A percentile compares a stretch with the other conserved stretches of the same genome.
phyloP scores from a whole-genome alignment of 2,888 invertebrate species.

The Anaspis maculata region DNA sequence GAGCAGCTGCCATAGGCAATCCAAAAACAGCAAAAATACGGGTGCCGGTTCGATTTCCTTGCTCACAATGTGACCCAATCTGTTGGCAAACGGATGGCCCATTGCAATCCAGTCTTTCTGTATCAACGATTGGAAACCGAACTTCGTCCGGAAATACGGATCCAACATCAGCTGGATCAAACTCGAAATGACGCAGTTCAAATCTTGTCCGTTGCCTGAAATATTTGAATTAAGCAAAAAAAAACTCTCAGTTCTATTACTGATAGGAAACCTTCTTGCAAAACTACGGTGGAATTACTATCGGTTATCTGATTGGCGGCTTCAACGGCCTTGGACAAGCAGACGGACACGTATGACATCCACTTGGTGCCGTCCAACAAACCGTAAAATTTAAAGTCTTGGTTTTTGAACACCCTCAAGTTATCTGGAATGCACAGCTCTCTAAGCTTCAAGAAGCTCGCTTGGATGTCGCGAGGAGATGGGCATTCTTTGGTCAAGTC shows the following conservation, averaged over 20 bases:
- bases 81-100: conserved; percentile 65
- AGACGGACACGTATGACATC: conserved; percentile 72
- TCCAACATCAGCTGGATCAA: conserved; percentile 82
- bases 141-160: conserved; percentile 70
- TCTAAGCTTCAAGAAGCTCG: conserved; percentile 60
- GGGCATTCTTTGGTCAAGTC: conserved; percentile 60
- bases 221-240: conserved; percentile 10
- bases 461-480: conserved; percentile 52
- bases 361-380: conserved; percentile 75
- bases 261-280: conserved; percentile 87
- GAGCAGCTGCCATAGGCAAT: conserved; percentile 87
- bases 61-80: conserved; percentile 61
- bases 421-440: conserved; percentile 74
- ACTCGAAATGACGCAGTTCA: conserved; percentile 79
- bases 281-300: conserved; percentile 63
- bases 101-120: conserved; percentile 94
- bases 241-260: not conserved
- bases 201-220: conserved; percentile 77
- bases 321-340: conserved; percentile 64
- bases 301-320: conserved; percentile 58
- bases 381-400: conserved; percentile 75
- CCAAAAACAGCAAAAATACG: conserved; percentile 82
- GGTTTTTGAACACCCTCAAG: conserved; percentile 57
- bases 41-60: conserved; percentile 66
- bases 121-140: conserved; percentile 82